A percentile compares a stretch with the other conserved stretches of the same genome.
Evolutionary conservation across 2,888 invertebrate genomes (phyloP).

Genomic region (Drosophila greeni): DNA sequence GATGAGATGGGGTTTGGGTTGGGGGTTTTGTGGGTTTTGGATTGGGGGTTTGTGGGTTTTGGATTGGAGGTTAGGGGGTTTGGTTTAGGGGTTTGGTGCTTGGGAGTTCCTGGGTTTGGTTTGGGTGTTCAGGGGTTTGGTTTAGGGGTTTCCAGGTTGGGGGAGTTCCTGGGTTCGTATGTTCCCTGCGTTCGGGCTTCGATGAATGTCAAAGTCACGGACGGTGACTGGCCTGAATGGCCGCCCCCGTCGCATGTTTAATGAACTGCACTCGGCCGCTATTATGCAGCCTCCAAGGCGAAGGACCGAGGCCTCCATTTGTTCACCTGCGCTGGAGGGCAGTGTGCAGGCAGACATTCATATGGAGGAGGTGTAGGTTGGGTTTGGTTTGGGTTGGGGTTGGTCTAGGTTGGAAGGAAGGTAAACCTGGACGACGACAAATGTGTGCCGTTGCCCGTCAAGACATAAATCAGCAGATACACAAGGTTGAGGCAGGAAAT

Average conservation of each 20-base stretch:
- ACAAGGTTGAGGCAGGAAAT: constrained; percentile 7
- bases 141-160: too few species aligned
- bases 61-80: background rate
- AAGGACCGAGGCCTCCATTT: constrained; percentile 10
- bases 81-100: too few species aligned
- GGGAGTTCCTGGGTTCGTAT: too few species aligned
- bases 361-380: too few species aligned
- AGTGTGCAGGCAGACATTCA: too few species aligned
- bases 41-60: too few species aligned
- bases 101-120: background rate
- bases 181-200: too few species aligned
- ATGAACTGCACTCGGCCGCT: constrained; percentile 39
- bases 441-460: constrained; percentile 51
- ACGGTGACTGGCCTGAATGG: constrained; percentile 32
- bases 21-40: background rate
- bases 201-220: constrained; percentile 32
- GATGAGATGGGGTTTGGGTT: background rate
- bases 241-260: constrained; percentile 35
- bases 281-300: constrained; percentile 31
- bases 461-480: constrained; percentile 59
- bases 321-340: constrained; percentile 17
- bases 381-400: background rate
- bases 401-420: too few species aligned
- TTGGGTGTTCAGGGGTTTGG: too few species aligned
- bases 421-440: constrained; percentile 35